Conservation (phyloP, 2,113 vertebrate genomes). For the Cairina moschata region DNA sequence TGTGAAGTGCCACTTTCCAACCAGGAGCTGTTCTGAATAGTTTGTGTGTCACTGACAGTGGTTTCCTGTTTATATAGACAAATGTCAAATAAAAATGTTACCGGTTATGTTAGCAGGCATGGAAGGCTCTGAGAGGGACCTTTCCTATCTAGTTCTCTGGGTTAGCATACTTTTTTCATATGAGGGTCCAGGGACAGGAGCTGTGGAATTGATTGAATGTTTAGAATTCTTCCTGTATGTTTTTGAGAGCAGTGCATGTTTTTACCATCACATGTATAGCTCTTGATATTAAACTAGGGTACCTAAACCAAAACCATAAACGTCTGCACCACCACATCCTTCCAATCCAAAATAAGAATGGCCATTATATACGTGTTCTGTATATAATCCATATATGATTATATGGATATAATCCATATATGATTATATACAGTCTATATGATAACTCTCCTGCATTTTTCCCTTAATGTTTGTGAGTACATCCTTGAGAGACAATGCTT, state of each 20-base stretch:
- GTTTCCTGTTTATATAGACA: not conserved
- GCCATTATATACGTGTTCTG: not conserved
- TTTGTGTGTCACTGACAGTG: not conserved
- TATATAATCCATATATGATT: not conserved
- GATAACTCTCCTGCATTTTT: not conserved
- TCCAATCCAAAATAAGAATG: not conserved
- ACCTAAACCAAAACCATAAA: too few species aligned
- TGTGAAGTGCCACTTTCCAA: not conserved
- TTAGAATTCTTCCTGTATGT: not conserved
- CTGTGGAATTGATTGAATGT: not conserved
- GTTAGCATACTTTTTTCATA: not conserved
- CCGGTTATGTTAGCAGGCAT: not conserved
- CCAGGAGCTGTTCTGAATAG: not conserved
- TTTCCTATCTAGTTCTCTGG: not conserved
- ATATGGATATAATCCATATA: too few species aligned
- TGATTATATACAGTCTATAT: not conserved
- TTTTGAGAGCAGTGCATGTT: not conserved
- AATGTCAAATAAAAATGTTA: constrained; percentile 25
- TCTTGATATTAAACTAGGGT: not conserved
- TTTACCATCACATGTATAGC: not conserved
- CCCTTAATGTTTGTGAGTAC: not conserved
- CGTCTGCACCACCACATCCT: not conserved
- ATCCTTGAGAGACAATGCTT: not conserved
- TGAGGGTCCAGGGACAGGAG: not conserved
- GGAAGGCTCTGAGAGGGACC: not conserved